Base-by-base conservation (phyloP, 2,797 vertebrate species). In the Acipenser transmontanus region DNA sequence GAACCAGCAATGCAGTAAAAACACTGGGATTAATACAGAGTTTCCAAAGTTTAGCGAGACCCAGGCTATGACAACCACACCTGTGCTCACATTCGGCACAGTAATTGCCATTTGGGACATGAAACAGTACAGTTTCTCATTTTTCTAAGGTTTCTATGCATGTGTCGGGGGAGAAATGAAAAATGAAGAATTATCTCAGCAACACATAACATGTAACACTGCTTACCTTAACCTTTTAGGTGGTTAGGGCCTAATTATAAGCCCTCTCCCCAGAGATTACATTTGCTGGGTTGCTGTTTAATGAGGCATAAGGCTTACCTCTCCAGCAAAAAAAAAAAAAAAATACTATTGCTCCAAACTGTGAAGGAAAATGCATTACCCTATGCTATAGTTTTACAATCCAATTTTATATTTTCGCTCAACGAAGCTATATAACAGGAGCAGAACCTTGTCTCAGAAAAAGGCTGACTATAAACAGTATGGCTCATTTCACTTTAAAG, bases 381-480 rank as follows among this genome's bases (percentile, higher is more conserved):
- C 6, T 20, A 7, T 49, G 13, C 34, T 34, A n/a, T 47, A 48
- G 50, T 17, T 13, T 14, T 34, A n/a, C 59, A 47, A 49, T 17
- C 47, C 52, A 57, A 68, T 49, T 63, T 49, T 49, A 9, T 62
- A 57, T 66, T 59, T 57, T 56, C 34, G 9, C 17, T 34, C 17
- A n/a, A 54, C 34, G 4, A 7, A 48, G 50, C 66, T 68, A 63
- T 63, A 62, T 68, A 54, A 68, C 17, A 52, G 66, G 20, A 47
- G 47, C 47, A 13, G 47, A 9, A 68, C 60, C 61, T 56, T 50
- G 13, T 57, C 62, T 8, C 49, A 17, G 59, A 14, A 12, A 20
- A 50, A 52, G 50, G 11, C 52, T 59, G 17, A 34, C 64, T 54
- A 6, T n/a, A 61, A 57, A 49, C 49, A 34, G 14, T 63, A n/a